A percentile compares a stretch with the other conserved stretches of the same genome.
Evolutionary conservation across 2,113 vertebrate species (phyloP).

Genomic region (Eira barbara): DNA sequence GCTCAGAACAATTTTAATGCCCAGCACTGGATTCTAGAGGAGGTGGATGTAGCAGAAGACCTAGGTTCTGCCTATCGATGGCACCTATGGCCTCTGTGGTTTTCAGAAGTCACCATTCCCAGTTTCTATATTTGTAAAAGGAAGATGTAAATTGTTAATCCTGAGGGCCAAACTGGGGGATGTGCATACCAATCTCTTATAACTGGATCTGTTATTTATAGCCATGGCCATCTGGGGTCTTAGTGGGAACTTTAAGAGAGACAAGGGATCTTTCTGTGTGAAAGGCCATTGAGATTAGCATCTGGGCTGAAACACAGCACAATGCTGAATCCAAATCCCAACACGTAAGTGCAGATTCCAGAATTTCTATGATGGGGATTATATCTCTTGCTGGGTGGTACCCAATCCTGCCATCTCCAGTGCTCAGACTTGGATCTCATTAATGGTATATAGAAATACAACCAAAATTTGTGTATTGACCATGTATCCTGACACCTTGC

Average conservation of each 20-base stretch:
- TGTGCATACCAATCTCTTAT: background rate
- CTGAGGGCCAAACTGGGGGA: background rate
- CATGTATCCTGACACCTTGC: background rate
- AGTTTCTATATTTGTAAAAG: background rate
- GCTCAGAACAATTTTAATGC: background rate
- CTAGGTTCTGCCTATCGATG: background rate
- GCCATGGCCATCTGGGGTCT: background rate
- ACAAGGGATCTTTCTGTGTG: background rate
- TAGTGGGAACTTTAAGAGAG: background rate
- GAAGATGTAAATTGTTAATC: background rate
- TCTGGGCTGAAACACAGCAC: background rate
- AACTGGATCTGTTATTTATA: background rate
- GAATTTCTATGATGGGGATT: background rate
- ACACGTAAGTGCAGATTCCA: background rate
- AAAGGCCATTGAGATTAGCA: background rate
- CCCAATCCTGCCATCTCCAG: background rate
- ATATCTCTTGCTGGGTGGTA: accelerated
- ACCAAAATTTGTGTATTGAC: background rate
- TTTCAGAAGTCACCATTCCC: background rate
- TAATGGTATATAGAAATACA: background rate
- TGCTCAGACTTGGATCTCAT: background rate
- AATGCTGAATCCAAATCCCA: background rate
- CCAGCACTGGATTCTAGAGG: background rate
- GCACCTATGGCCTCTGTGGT: background rate
- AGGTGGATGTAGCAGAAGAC: background rate